These are phyloP conservation scores for Drosophila tsacasi DNA, from an alignment of 1,140 invertebrate genomes.

Conservation along the genomic window DNA sequence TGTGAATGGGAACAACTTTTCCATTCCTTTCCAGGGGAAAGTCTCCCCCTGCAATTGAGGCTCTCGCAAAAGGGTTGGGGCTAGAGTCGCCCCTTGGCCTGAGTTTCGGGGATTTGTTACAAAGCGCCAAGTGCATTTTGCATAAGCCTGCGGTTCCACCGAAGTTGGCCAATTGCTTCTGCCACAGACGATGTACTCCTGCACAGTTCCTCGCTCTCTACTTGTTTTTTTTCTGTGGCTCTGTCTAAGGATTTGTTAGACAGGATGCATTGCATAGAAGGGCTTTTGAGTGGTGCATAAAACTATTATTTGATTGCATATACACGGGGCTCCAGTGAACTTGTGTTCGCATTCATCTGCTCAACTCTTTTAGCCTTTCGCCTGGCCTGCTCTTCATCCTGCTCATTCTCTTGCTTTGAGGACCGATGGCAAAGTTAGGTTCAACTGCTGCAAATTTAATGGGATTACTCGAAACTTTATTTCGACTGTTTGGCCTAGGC, in stretches of 20 bases:
- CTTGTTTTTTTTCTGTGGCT: neutral
- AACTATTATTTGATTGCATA: conserved; percentile 55
- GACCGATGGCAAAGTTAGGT: conserved; percentile 10
- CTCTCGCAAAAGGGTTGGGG: conserved; percentile 13
- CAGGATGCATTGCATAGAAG: conserved; percentile 39
- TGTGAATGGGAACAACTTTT: conserved; percentile 52
- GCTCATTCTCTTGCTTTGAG: neutral
- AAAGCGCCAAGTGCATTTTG: conserved; percentile 74
- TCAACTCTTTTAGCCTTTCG: conserved; percentile 7
- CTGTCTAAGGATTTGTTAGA: conserved; percentile 28
- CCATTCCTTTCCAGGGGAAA: conserved; percentile 47
- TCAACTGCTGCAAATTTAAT: conserved; percentile 39
- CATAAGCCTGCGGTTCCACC: conserved; percentile 68
- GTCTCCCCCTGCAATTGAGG: conserved; percentile 38
- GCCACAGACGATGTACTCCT: conserved; percentile 26
- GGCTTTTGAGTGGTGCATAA: conserved; percentile 46
- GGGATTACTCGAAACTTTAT: conserved; percentile 44
- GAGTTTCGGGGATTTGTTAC: conserved; percentile 52
- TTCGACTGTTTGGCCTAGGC: conserved; percentile 14
- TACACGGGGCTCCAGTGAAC: conserved; percentile 16
- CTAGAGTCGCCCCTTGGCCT: neutral
- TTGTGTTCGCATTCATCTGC: conserved; percentile 33
- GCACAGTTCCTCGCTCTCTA: no score
- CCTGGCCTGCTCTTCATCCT: neutral
- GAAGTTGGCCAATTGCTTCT: conserved; percentile 33